Evolutionary conservation across 1,140 invertebrate genomes (phyloP), one percentile per base, ranked within the genome.

Genomic region (Drosophila ercepeae): DNA sequence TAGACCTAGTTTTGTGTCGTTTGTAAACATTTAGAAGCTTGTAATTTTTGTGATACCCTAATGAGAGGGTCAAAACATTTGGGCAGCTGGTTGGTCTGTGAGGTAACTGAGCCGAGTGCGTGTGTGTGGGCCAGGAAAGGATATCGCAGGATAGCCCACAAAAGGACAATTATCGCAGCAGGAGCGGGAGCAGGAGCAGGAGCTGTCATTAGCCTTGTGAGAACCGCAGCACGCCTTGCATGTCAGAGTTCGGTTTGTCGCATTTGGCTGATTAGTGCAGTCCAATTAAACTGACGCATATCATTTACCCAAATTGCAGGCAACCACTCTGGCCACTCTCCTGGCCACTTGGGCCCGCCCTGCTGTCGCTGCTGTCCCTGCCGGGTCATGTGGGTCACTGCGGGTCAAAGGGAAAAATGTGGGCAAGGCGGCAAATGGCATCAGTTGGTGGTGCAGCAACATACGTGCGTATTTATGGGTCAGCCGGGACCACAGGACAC

Each of bases 271-370:
- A 75, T 75, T 75, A 68, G 50, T 63, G 69, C 42, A 54, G 29
- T 51, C 60, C 60, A 74, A 74, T 75, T 58, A 65, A 74, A 52
- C 34, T 68, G 72, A 29, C 51, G 73, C 55, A 75, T 75, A 75
- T 69, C 64, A 69, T 69, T 75, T 75, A 59, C 23, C 34, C 63
- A 67, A 67, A 67, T 59, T 67, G 46, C 63, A 41, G 13, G 51
- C 63, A 13, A 18, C 16, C 29, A 23, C 14, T 11, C 11, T 42
- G 19, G 25, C 9, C 34, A 23, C 23, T 39, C 4, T 11, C 36
- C 23, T 32, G 52, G 23, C 16, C 23, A 23, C 14, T 11, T 7
- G 34, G 19, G 25, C 9, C 34, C 16, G 18, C 14, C n/a, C 8
- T 39, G 52, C 55, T 36, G 42, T 48, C 14, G 23, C 21, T 23